phyloP scores from a whole-genome alignment of 2,113 vertebrate genomes.

The Dendrocopos noguchii region DNA sequence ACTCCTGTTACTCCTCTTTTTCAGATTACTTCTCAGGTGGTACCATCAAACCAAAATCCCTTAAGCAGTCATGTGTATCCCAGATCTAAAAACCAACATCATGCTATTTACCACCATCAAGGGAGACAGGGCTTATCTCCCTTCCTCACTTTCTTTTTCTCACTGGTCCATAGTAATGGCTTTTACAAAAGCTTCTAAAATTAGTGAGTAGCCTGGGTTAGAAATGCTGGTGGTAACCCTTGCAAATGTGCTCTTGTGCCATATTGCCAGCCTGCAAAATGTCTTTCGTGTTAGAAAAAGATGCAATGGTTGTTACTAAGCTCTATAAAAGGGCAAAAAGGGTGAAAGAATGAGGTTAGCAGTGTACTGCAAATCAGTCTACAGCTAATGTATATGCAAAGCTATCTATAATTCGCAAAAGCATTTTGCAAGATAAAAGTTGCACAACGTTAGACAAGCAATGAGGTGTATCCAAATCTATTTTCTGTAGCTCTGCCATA shows the following conservation, averaged over 20 bases:
- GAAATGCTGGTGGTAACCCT: not conserved
- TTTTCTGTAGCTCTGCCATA: not conserved
- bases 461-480: not conserved
- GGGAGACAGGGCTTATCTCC: not conserved
- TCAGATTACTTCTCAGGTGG: not conserved
- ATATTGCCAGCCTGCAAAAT: not conserved
- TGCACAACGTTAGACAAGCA: constrained; percentile 29
- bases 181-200: not conserved
- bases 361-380: not conserved
- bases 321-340: not conserved
- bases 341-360: not conserved
- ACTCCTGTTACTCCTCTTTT: not conserved
- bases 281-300: not conserved
- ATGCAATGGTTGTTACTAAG: not conserved
- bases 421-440: constrained; percentile 1
- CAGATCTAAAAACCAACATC: not conserved
- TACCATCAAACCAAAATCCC: not conserved
- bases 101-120: not conserved
- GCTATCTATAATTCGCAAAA: constrained; percentile 8
- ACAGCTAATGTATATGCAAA: not conserved
- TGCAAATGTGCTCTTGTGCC: not conserved
- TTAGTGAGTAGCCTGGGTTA: not conserved
- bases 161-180: not conserved
- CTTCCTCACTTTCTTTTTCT: not conserved
- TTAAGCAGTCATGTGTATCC: not conserved